phyloP scores from a whole-genome alignment of 2,797 vertebrate species.

The Rhinogobio ventralis region DNA sequence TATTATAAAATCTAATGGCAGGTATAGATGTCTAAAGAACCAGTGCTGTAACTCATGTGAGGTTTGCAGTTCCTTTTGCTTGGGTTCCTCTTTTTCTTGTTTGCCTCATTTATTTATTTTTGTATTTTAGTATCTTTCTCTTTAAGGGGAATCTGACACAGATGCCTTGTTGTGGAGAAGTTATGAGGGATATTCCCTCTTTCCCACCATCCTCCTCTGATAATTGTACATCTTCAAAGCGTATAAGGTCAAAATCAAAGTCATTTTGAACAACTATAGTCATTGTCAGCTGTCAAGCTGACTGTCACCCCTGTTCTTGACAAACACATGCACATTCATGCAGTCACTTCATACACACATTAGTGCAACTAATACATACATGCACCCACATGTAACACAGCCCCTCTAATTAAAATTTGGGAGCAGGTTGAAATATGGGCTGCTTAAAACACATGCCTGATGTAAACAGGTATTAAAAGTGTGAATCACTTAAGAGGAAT shows the following conservation, averaged over 20 bases:
- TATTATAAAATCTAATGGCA: background rate
- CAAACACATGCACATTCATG: conserved; percentile 25
- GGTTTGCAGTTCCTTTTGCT: background rate
- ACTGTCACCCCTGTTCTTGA: conserved; percentile 27
- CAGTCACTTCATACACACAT: background rate
- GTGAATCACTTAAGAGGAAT: conserved; percentile 64
- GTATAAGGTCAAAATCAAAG: conserved; percentile 67
- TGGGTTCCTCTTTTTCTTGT: conserved; percentile 27
- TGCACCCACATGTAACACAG: background rate
- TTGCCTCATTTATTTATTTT: background rate
- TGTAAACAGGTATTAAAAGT: conserved; percentile 65
- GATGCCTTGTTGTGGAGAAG: background rate
- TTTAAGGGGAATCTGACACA: background rate
- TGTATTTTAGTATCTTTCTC: background rate
- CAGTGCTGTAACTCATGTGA: background rate
- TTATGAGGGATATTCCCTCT: conserved; percentile 60
- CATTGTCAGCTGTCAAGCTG: conserved; percentile 50
- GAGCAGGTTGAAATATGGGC: conserved; percentile 32
- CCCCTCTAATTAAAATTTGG: conserved; percentile 27
- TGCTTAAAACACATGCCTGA: conserved; percentile 9
- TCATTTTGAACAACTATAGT: conserved; percentile 68
- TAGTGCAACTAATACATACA: conserved; percentile 9
- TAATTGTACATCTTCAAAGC: conserved; percentile 61
- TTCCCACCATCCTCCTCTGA: conserved; percentile 56
- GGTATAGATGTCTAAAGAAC: background rate